Evolutionary conservation across 2,888 invertebrate species (phyloP).

Genomic region (Lysandra bellargus): DNA sequence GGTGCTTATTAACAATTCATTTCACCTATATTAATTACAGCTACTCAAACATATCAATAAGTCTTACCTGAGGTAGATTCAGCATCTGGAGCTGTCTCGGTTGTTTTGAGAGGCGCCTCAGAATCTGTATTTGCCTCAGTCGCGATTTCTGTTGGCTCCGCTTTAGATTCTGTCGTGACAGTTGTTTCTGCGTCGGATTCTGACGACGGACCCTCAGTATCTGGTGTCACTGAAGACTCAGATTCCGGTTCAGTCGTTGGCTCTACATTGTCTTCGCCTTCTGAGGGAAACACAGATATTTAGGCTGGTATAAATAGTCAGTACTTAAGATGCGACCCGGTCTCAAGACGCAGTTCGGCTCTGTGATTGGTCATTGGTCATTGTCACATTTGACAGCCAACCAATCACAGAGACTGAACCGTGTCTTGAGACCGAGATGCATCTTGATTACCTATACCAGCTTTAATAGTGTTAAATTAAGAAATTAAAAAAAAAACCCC

Average conservation of each 20-base stretch:
- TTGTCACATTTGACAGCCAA: too few species aligned
- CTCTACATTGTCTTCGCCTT: not conserved
- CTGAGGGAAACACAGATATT: not conserved
- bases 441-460: too few species aligned
- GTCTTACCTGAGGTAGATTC: not conserved
- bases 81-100: not conserved
- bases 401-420: too few species aligned
- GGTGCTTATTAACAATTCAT: too few species aligned
- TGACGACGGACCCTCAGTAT: not conserved
- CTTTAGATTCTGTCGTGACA: not conserved
- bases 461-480: too few species aligned
- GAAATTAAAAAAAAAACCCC: too few species aligned
- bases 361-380: too few species aligned
- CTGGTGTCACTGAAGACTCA: not conserved
- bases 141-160: not conserved
- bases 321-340: too few species aligned
- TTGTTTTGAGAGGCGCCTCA: not conserved
- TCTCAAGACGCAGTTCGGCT: too few species aligned
- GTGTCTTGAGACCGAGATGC: too few species aligned
- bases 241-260: not conserved
- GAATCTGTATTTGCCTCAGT: not conserved
- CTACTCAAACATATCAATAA: not conserved
- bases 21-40: too few species aligned
- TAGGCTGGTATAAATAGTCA: too few species aligned
- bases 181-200: not conserved